Evolutionary conservation across 1,140 invertebrate genomes (phyloP).

Genomic region (Sarcophaga bullata): DNA sequence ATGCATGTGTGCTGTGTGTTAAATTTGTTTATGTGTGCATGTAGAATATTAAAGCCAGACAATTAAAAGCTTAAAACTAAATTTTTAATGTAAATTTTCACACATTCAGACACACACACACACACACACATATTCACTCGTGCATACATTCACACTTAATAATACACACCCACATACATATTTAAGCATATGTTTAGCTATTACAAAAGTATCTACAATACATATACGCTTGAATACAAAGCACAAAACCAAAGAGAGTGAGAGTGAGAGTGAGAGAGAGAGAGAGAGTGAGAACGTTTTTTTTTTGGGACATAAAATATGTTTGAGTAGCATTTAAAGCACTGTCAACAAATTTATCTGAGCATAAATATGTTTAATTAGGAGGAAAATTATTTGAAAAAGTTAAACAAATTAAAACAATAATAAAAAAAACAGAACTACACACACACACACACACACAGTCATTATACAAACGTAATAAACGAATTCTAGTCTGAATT

Average conservation of each 20-base stretch:
- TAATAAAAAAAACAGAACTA: neutral
- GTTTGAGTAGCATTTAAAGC: neutral
- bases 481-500: too few species aligned
- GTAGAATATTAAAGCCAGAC: neutral
- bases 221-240: neutral
- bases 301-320: neutral
- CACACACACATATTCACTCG: conserved; percentile 11
- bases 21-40: neutral
- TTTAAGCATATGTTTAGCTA: neutral
- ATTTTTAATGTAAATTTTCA: neutral
- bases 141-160: neutral
- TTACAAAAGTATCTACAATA: neutral
- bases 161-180: conserved; percentile 15
- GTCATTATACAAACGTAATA: too few species aligned
- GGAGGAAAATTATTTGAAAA: neutral
- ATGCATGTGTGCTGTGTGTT: too few species aligned
- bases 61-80: conserved; percentile 17
- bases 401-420: neutral
- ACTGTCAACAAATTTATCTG: conserved; percentile 22
- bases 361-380: conserved; percentile 2
- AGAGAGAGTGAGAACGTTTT: too few species aligned
- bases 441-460: neutral
- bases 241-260: too few species aligned
- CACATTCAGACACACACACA: neutral
- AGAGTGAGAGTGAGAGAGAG: too few species aligned